Base-by-base conservation (phyloP, 2,797 vertebrate species). In the Spinus pinus region DNA sequence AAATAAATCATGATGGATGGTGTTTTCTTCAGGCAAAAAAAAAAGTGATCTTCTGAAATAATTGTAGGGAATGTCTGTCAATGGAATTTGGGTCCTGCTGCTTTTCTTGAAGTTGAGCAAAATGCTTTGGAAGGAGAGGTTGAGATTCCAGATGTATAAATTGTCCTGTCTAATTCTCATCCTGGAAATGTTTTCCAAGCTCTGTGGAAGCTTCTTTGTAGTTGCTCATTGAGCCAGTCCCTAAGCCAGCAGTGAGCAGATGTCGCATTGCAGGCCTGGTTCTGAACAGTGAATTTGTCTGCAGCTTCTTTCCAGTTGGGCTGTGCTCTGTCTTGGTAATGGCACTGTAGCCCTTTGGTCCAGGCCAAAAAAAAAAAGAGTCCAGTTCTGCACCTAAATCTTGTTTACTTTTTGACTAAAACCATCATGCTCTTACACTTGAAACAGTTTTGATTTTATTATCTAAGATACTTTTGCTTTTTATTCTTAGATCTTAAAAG, bases 401-500 rank as follows among this genome's bases (percentile, higher is more conserved):
- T 53, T 3, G 2, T 39, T 62, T 72, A 11, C 37, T 61, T 61
- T 84, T 82, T 70, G 11, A 31, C 19, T 61, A 28, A 75, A 72
- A 24, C 31, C n/a, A 18, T 41, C 19, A 2, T 51, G 19, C 25
- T n/a, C 17, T 28, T 19, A 33, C 25, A 4, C 23, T 50, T 72
- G 61, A 49, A n/a, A 61, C 16, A 27, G 13, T 41, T 69, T 79
- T 82, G 71, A 22, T 88, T 97, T 80, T 65, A 35, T 74, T 53
- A 28, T 31, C 14, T 80, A 51, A 85, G 42, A 31, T 66, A 44
- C 84, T 81, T 87, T 51, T 90, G 35, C 49, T 89, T 97, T 79
- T 93, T 61, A 6, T 49, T 96, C 87, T 20, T 97, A 99, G 99
- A 99, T 99, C 96, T 98, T 99, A 84, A 99, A 98, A 98, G 99